Base-by-base conservation (phyloP, 2,113 vertebrate genomes). In the Pterocles orientalis region DNA sequence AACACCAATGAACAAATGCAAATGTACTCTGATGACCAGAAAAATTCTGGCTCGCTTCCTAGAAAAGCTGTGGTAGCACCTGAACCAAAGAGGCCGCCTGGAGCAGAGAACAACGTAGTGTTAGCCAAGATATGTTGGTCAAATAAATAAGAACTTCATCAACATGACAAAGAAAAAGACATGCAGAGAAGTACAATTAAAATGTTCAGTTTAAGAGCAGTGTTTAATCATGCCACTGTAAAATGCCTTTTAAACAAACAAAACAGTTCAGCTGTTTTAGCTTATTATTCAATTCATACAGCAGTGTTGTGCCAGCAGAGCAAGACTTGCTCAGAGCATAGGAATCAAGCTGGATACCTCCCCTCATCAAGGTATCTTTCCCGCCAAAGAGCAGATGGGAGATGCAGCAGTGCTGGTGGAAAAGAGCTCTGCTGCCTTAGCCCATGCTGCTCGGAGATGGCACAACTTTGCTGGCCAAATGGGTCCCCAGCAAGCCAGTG, bases 31-130 rank as follows among this genome's bases (percentile, higher is more conserved):
- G 47, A 51, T 58, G 69, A 69, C 36, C 48, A 91, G 65, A 91
- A 92, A 91, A 95, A 76, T 50, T 20, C 73, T 91, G 66, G 57
- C 61, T 90, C 61, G 75, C 61, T 79, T 88, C 77, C 83, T 57
- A 87, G 77, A 76, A 72, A 96, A 88, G 73, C 47, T 62, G 53
- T 34, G 57, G 57, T 65, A 69, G 57, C 61, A 91, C 47, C 73
- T 76, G 79, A 82, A 93, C 12, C 17, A 68, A 50, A 73, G 33
- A 86, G 70, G n/a, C 17, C 21, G 36, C 18, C 28, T 25, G 48
- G 53, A 86, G 10, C 80, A 96, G 50, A 94, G 69, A 72, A 75
- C 90, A 86, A 21, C 1, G 1, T 7, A 79, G 14, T 2, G 11
- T 51, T 62, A 89, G 65, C 70, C 78, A 82, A 82, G 94, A 62